A percentile compares a stretch with the other conserved stretches of the same genome.
Evolutionary conservation across 1,140 invertebrate species (phyloP).

Genomic region (Zaprionus davidi): DNA sequence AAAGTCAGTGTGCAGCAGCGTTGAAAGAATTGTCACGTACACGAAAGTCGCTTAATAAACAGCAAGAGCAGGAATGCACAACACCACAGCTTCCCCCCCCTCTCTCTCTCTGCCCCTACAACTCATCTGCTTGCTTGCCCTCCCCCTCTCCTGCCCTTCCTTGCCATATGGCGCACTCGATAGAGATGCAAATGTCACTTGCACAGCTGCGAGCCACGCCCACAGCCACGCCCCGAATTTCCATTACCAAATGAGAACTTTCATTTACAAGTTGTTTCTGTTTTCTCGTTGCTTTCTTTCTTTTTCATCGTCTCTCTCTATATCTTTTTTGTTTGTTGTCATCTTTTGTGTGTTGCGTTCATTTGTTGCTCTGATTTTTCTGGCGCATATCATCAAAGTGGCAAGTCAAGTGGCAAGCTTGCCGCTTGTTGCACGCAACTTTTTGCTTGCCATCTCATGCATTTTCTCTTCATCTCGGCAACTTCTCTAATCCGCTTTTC

Average conservation of each 20-base stretch:
- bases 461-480: neutral
- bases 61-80: conserved; percentile 6
- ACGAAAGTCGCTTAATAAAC: conserved; percentile 49
- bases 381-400: conserved; percentile 23
- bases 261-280: conserved; percentile 23
- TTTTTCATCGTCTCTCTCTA: conserved; percentile 1
- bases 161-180: conserved; percentile 3
- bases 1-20: conserved; percentile 24
- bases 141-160: neutral
- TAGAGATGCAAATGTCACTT: conserved; percentile 53
- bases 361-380: conserved; percentile 33
- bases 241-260: conserved; percentile 47
- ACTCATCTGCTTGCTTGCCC: neutral
- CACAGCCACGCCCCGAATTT: conserved; percentile 33
- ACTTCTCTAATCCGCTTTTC: conserved; percentile 49
- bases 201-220: conserved; percentile 8
- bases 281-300: conserved; percentile 1
- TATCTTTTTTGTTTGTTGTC: neutral
- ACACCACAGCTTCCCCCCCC: neutral
- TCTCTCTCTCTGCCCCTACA: no score
- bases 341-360: conserved; percentile 3
- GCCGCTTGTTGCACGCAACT: conserved; percentile 45
- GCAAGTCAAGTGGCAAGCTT: conserved; percentile 26
- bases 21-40: conserved; percentile 60
- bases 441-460: conserved; percentile 11